phyloP scores from a whole-genome alignment of 2,888 invertebrate species.

The Caenorhabditis panamensis region DNA sequence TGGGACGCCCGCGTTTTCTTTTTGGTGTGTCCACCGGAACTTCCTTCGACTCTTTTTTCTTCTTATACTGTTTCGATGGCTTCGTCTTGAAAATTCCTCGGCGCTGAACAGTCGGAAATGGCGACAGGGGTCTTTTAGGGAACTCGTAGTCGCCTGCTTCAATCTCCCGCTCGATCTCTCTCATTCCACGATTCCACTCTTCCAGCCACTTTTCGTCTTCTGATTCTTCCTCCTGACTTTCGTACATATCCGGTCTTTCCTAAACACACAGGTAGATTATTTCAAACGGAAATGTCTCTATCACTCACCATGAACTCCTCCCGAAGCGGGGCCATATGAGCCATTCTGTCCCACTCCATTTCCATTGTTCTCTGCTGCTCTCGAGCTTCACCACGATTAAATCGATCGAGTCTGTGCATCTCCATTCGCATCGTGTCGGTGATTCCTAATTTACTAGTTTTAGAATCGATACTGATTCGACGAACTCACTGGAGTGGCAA shows the following conservation, averaged over 20 bases:
- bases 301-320: neutral
- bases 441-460: neutral
- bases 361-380: neutral
- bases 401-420: neutral
- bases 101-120: neutral
- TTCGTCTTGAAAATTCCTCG: no score
- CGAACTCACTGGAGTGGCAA: neutral
- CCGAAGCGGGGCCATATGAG: neutral
- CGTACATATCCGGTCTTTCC: neutral
- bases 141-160: conserved; percentile 1
- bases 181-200: conserved; percentile 15
- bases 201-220: conserved; percentile 1
- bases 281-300: neutral
- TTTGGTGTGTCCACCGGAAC: neutral
- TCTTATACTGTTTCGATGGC: no score
- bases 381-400: neutral
- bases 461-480: no score
- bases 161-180: conserved; percentile 25
- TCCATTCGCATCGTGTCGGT: neutral
- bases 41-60: no score
- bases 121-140: neutral
- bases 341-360: neutral
- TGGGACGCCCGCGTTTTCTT: neutral
- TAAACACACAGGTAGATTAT: neutral
- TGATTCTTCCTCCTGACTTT: neutral